These are phyloP conservation scores for Myiotriccus ornatus DNA, from an alignment of 2,797 vertebrate species.

Conservation along the genomic window DNA sequence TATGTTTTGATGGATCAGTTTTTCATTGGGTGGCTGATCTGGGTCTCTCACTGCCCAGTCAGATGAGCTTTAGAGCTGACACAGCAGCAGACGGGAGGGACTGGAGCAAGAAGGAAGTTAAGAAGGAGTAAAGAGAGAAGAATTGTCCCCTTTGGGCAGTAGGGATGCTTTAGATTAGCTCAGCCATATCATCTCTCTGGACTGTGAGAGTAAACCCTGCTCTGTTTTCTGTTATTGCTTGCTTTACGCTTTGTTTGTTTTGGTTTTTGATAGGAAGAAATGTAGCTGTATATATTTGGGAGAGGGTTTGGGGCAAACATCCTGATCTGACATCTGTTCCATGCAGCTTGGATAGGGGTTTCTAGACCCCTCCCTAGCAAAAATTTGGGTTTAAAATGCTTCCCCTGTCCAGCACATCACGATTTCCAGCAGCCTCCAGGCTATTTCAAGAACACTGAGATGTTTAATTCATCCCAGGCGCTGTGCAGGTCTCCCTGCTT, in stretches of 20 bases:
- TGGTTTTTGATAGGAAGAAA: constrained; percentile 57
- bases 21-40: neutral
- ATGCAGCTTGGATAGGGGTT: neutral
- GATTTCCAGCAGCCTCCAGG: neutral
- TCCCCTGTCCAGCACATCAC: neutral
- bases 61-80: neutral
- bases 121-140: neutral
- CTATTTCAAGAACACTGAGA: neutral
- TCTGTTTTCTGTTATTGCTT: constrained; percentile 66
- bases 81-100: neutral
- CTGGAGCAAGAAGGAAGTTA: neutral
- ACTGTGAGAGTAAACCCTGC: constrained; percentile 28
- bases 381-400: neutral
- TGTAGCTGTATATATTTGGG: constrained; percentile 39
- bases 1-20: neutral
- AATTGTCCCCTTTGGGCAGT: neutral
- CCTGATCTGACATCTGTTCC: constrained; percentile 55
- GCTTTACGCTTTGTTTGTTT: constrained; percentile 57
- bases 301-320: constrained; percentile 53
- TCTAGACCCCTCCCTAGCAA: neutral
- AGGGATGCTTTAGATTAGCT: constrained; percentile 47
- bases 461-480: neutral
- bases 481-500: neutral
- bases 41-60: neutral
- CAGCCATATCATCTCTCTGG: constrained; percentile 9